phyloP scores from a whole-genome alignment of 2,888 invertebrate genomes.

The Euphydryas editha region DNA sequence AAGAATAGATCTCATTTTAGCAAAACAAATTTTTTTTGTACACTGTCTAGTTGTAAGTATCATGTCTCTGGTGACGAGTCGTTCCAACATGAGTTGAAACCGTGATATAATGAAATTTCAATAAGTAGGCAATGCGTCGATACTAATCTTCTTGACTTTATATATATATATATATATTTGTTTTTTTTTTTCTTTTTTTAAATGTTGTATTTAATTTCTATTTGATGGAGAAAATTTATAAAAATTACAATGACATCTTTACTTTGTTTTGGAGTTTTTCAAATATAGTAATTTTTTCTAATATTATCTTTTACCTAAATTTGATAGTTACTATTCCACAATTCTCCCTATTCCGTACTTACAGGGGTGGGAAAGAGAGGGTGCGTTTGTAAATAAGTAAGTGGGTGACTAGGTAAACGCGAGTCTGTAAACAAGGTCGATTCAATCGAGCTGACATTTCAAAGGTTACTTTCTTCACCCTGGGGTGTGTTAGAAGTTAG shows the following conservation, averaged over 20 bases:
- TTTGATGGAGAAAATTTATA: not conserved
- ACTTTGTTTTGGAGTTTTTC: not conserved
- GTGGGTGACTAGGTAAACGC: slow-evolving; percentile 19
- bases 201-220: not conserved
- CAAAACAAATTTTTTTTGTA: too few relatives aligned
- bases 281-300: not conserved
- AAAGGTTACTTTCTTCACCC: slow-evolving; percentile 9
- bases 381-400: slow-evolving; percentile 22
- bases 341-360: not conserved
- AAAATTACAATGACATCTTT: not conserved
- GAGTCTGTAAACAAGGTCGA: slow-evolving; percentile 16
- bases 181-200: not conserved
- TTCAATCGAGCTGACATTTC: slow-evolving; percentile 7
- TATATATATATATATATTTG: too few relatives aligned
- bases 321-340: slow-evolving; percentile 14
- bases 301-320: not conserved
- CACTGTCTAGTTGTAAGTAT: too few relatives aligned
- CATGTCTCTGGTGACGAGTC: not conserved
- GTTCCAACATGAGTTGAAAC: slow-evolving; percentile 9
- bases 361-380: slow-evolving; percentile 18
- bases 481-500: not conserved
- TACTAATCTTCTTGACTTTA: not conserved
- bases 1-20: too few relatives aligned
- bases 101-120: slow-evolving; percentile 16
- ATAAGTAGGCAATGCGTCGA: not conserved